A percentile compares a stretch with the other conserved stretches of the same genome.
These are phyloP conservation scores for Coregonus sp. DNA, from an alignment of 2,797 vertebrate genomes.

Conservation along the genomic window DNA sequence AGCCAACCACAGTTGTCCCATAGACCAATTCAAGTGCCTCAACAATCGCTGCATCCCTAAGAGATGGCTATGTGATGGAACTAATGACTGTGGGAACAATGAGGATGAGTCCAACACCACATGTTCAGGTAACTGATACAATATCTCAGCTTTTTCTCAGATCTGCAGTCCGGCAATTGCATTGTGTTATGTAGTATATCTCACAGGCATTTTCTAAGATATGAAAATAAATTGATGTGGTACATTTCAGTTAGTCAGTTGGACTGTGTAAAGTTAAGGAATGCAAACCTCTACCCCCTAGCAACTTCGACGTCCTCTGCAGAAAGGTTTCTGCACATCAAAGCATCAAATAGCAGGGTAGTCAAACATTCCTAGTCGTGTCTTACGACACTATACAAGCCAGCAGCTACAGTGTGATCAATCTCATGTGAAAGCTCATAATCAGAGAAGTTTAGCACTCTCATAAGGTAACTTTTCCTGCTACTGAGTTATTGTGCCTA, in stretches of 20 bases:
- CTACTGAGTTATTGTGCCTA: slow-evolving; percentile 20
- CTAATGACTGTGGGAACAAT: slow-evolving; percentile 89
- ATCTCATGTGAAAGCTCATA: slow-evolving; percentile 37
- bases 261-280: not conserved
- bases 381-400: slow-evolving; percentile 12
- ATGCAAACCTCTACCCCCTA: not conserved
- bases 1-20: slow-evolving; percentile 90
- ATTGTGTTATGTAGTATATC: no score
- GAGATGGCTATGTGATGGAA: slow-evolving; percentile 94
- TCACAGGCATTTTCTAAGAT: not conserved
- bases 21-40: slow-evolving; percentile 92
- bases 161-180: no score
- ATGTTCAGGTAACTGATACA: slow-evolving; percentile 58
- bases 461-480: slow-evolving; percentile 22
- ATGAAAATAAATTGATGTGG: not conserved
- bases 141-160: not conserved
- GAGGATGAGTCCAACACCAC: slow-evolving; percentile 93
- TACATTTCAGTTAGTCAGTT: not conserved
- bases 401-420: slow-evolving; percentile 28
- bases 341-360: slow-evolving; percentile 27
- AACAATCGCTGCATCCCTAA: slow-evolving; percentile 97
- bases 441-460: slow-evolving; percentile 49
- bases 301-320: slow-evolving; percentile 6
- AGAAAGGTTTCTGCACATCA: slow-evolving; percentile 22
- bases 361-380: slow-evolving; percentile 20